Evolutionary conservation across 2,797 vertebrate genomes (phyloP).

Genomic region (Xenopus petersii): DNA sequence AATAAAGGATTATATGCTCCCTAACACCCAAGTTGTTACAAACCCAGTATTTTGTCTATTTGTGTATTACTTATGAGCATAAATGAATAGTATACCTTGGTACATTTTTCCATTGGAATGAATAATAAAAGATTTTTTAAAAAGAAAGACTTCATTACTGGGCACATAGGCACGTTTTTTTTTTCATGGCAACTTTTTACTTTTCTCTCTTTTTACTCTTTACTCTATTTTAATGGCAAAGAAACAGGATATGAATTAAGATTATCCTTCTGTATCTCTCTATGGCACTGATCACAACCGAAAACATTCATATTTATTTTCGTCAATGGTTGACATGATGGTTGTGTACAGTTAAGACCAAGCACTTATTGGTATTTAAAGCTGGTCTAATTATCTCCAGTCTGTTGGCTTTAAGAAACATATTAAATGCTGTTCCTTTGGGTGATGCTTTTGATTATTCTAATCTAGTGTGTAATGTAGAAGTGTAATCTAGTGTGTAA

Average conservation of each 20-base stretch:
- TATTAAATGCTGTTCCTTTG: not conserved
- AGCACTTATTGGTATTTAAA: not conserved
- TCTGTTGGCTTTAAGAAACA: not conserved
- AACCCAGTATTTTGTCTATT: not conserved
- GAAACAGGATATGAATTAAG: no score
- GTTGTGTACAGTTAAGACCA: not conserved
- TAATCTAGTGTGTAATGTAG: not conserved
- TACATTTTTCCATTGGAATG: no score
- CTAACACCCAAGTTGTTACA: conserved; percentile 28
- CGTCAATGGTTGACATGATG: not conserved
- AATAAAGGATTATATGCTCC: conserved; percentile 59
- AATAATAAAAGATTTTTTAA: no score
- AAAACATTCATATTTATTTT: not conserved
- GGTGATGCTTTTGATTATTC: not conserved
- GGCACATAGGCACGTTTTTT: no score
- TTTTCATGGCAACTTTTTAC: no score
- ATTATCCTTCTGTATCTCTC: not conserved
- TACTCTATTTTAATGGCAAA: no score
- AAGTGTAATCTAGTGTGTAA: not conserved
- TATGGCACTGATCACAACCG: not conserved
- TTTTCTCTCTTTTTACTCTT: no score
- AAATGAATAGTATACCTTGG: no score
- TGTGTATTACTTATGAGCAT: no score
- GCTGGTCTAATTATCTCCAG: not conserved
- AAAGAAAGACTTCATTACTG: no score